Evolutionary conservation across 2,797 vertebrate species (phyloP).

Genomic region (Alca torda): DNA sequence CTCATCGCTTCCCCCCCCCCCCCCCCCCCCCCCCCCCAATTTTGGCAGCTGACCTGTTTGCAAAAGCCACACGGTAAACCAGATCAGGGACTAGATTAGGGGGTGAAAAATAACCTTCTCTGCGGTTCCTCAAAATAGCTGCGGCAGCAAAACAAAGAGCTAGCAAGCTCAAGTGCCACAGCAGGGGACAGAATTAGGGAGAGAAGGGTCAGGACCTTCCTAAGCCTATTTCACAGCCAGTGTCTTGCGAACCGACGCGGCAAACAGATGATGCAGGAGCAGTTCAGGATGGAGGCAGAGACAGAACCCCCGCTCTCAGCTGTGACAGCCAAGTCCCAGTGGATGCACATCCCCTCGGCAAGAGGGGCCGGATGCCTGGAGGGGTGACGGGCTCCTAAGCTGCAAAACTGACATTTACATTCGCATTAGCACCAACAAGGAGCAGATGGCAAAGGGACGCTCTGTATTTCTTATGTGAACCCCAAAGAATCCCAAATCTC

Average conservation of each 20-base stretch:
- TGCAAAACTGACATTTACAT: constrained; percentile 37
- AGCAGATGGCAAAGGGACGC: constrained; percentile 34
- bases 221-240: not conserved
- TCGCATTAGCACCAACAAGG: constrained; percentile 5
- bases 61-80: constrained; percentile 1
- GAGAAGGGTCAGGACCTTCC: not conserved
- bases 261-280: not conserved
- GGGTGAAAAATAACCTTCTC: not conserved
- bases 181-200: not conserved
- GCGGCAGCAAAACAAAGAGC: not conserved
- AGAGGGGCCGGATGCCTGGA: not conserved
- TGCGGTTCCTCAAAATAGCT: not conserved
- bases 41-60: not conserved
- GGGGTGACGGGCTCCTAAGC: not conserved
- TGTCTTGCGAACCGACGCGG: not conserved
- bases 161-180: not conserved
- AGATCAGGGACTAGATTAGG: not conserved
- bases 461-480: not conserved
- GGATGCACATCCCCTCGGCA: not conserved
- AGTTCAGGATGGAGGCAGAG: not conserved
- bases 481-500: not conserved
- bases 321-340: not conserved
- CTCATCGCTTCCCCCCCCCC: not conserved
- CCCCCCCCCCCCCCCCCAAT: not conserved
- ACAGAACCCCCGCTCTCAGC: not conserved